Evolutionary conservation across 2,113 vertebrate genomes (phyloP), one percentile per base, ranked within the genome.

Genomic region (Rhabdornis inornatus): DNA sequence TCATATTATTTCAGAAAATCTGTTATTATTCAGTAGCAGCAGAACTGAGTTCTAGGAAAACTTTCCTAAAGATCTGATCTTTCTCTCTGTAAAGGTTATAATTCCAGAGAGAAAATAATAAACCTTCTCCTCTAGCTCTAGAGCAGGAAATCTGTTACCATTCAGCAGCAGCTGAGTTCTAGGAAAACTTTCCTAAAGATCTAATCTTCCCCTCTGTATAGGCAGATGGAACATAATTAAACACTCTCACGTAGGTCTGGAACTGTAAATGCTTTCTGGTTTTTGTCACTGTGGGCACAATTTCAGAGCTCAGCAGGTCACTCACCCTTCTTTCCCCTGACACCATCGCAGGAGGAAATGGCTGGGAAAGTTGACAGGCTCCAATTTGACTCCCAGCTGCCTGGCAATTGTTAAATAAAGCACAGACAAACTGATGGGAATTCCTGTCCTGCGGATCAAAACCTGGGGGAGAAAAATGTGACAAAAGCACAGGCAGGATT

Each of bases 361-460:
- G 93, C 99, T 99, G 18, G 99, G 99, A 92, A 99, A 99, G 98
- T 99, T 99, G 94, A 99, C 99, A 1, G 99, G 99, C 76, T 99
- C 99, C 85, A 99, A 97, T 7, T 95, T 98, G 79, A 99, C 98
- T 15, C 99, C 99, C 90, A 99, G 69, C 78, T 98, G 99, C 90
- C 96, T 96, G 85, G 99, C 99, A 94, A 99, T 97, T 2, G 98
- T 99, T 98, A 99, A 98, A 97, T 99, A 99, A 50, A 99, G 98
- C 64, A 99, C 98, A 18, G 99, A 99, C 97, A 99, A 98, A 93
- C 99, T 99, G 96, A 99, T 99, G 40, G 99, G 99, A 95, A 99
- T 99, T 37, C 99, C 99, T 7, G 99, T 99, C 92, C 92, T 98
- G 35, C 98, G 98, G 80, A 98, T 98, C 95, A 99, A 97, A 97